Evolutionary conservation across 2,113 vertebrate species (phyloP).

Genomic region (Entelurus aequoreus): DNA sequence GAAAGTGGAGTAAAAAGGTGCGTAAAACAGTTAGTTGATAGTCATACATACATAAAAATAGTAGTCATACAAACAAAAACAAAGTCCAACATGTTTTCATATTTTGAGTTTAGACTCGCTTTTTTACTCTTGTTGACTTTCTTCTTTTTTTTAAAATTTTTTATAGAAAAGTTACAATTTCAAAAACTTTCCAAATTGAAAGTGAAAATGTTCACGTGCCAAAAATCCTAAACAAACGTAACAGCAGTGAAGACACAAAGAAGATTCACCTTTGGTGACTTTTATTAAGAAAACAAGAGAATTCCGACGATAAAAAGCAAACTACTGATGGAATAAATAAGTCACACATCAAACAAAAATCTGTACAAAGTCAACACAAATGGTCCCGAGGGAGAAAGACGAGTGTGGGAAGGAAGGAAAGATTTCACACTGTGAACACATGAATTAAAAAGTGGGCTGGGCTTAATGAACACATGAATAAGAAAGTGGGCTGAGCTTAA

Average conservation of each 20-base stretch:
- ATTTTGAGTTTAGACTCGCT: too few relatives aligned
- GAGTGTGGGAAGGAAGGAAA: slow-evolving; percentile 19
- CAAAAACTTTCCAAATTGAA: not conserved
- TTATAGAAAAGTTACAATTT: too few relatives aligned
- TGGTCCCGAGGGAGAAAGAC: slow-evolving; percentile 64
- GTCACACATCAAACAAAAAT: slow-evolving; percentile 83
- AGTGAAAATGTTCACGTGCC: not conserved
- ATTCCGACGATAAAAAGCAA: slow-evolving; percentile 87
- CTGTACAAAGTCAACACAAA: slow-evolving; percentile 83
- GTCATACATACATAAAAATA: too few relatives aligned
- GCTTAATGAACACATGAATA: slow-evolving; percentile 2
- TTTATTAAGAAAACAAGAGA: slow-evolving; percentile 79
- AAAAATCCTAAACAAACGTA: not conserved
- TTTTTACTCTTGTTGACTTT: too few relatives aligned
- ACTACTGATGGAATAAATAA: slow-evolving; percentile 99
- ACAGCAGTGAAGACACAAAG: not conserved
- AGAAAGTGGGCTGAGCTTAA: too few relatives aligned
- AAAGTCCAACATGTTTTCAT: too few relatives aligned
- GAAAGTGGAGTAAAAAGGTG: too few relatives aligned
- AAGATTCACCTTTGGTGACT: slow-evolving; percentile 58
- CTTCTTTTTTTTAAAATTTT: too few relatives aligned
- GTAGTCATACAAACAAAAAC: too few relatives aligned
- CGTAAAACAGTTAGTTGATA: too few relatives aligned
- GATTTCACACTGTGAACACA: slow-evolving; percentile 79
- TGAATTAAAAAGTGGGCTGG: slow-evolving; percentile 58